Evolutionary conservation across 2,113 vertebrate genomes (phyloP).

Genomic region (Lampris megalopsis): DNA sequence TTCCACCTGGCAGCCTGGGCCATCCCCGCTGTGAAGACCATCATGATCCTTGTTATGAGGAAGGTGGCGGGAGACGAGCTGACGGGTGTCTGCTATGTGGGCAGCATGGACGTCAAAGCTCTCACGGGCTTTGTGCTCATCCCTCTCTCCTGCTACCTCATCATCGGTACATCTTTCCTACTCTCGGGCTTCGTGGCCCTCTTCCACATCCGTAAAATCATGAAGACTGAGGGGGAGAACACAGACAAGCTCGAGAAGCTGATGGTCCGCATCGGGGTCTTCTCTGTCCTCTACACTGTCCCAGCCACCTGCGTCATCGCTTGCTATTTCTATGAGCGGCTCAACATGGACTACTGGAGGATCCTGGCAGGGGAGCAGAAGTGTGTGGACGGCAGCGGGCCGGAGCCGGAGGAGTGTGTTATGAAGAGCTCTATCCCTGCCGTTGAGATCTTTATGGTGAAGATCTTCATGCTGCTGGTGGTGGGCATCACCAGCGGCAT

Average conservation of each 20-base stretch:
- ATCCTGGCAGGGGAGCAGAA: slow-evolving; percentile 85
- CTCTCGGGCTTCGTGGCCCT: slow-evolving; percentile 96
- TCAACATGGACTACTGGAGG: slow-evolving; percentile 96
- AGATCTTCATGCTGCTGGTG: slow-evolving; percentile 95
- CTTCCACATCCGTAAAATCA: slow-evolving; percentile 95
- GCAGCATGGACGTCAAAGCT: slow-evolving; percentile 95
- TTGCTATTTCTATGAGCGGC: slow-evolving; percentile 96
- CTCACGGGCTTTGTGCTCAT: slow-evolving; percentile 94
- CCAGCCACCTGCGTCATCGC: slow-evolving; percentile 97
- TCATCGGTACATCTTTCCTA: slow-evolving; percentile 95
- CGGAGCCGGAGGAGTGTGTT: slow-evolving; percentile 87
- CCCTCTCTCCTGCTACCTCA: slow-evolving; percentile 93
- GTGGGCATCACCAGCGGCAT: slow-evolving; percentile 98
- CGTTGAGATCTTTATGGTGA: slow-evolving; percentile 97
- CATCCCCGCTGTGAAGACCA: slow-evolving; percentile 95
- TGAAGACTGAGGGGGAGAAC: slow-evolving; percentile 97
- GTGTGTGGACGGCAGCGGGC: slow-evolving; percentile 80
- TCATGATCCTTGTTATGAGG: slow-evolving; percentile 94
- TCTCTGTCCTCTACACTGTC: slow-evolving; percentile 95
- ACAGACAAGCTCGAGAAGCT: slow-evolving; percentile 97
- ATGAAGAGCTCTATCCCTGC: slow-evolving; percentile 93
- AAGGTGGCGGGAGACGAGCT: slow-evolving; percentile 97
- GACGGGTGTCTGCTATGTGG: slow-evolving; percentile 95
- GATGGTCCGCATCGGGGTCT: slow-evolving; percentile 97
- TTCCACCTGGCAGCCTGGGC: slow-evolving; percentile 98